Evolutionary conservation across 2,888 invertebrate genomes (phyloP).

Genomic region (Steinernema carpocapsae): DNA sequence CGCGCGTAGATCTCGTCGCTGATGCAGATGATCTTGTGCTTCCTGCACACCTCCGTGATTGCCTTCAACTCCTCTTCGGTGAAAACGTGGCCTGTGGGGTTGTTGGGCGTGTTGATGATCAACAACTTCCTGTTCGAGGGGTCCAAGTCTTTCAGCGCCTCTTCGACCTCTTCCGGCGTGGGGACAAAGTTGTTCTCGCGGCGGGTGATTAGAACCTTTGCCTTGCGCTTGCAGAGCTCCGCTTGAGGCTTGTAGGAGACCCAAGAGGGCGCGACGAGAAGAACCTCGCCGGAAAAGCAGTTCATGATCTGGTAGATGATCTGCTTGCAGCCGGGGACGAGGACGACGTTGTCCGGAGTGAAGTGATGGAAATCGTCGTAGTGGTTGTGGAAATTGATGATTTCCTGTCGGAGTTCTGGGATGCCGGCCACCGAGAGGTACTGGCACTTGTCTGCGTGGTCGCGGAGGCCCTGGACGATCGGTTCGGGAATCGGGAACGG

Average conservation of each 20-base stretch:
- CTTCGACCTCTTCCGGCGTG: conserved; percentile 59
- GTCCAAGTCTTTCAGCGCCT: conserved; percentile 49
- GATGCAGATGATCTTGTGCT: conserved; percentile 67
- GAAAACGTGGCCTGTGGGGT: conserved; percentile 42
- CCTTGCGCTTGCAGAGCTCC: conserved; percentile 60
- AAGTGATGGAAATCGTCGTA: conserved; percentile 46
- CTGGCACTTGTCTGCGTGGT: conserved; percentile 64
- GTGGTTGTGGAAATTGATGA: conserved; percentile 64
- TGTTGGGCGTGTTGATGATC: conserved; percentile 42
- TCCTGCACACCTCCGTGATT: conserved; percentile 50
- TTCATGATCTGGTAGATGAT: conserved; percentile 68
- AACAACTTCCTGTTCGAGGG: conserved; percentile 37
- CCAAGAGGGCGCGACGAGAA: conserved; percentile 69
- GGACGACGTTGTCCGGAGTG: conserved; percentile 65
- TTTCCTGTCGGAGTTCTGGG: conserved; percentile 62
- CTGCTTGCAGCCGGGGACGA: conserved; percentile 70
- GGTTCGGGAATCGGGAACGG: conserved; percentile 69
- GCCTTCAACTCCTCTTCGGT: conserved; percentile 35
- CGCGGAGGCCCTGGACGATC: conserved; percentile 64
- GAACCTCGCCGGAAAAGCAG: conserved; percentile 66
- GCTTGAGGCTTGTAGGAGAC: conserved; percentile 69
- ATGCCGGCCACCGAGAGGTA: conserved; percentile 69
- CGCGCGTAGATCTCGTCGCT: conserved; percentile 70
- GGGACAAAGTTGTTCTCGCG: conserved; percentile 66
- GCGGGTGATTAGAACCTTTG: conserved; percentile 54